Base-by-base conservation (phyloP, 1,140 invertebrate species). In the Aricia agestis region DNA sequence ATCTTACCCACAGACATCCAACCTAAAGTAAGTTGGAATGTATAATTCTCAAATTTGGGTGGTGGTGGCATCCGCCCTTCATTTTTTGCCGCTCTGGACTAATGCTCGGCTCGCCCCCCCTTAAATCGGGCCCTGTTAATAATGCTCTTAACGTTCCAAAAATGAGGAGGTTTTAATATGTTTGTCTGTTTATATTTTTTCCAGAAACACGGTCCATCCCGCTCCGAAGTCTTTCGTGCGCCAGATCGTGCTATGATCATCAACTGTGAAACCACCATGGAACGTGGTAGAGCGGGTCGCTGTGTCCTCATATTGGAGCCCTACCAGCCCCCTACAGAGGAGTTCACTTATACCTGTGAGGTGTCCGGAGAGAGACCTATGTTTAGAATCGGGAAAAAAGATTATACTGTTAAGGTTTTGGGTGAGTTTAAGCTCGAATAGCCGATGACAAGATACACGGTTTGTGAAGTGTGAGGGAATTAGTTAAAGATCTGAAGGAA, bases 361-460 rank as follows among this genome's bases (percentile, higher is more conserved):
- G 82, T 84, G 0, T 87, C 85, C 0, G 87, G 86, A 0, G 87
- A 90, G 41, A 68, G 84, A 66, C 87, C 87, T 0, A 78, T 70
- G 65, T 90, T 90, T 41, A 79, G 74, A 11, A 82, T 86, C 6
- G 78, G 73, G 0, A 78, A 77, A 11, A 75, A 81, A 61, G 77
- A 78, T 25, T 72, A 81, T 11, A 18, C 77, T 1, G 72, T 89
- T 31, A 73, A 74, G 19, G 70, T 76, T 42, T 70, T 81, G 13
- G 82, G 86, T 85, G 59, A 73, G 79, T 36, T 36, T 36, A 5
- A 36, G 36, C 6, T 36, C 0, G 5, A 36, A 7, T 36, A 36
- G 36, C 5, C 36, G 9, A 36, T 36, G 2, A 6, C 36, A 25
- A 25, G 25, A 25, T 0, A 25, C 25, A 25, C 25, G 25, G 25